phyloP scores from a whole-genome alignment of 2,888 invertebrate genomes.

The Phrixothrix hirtus region DNA sequence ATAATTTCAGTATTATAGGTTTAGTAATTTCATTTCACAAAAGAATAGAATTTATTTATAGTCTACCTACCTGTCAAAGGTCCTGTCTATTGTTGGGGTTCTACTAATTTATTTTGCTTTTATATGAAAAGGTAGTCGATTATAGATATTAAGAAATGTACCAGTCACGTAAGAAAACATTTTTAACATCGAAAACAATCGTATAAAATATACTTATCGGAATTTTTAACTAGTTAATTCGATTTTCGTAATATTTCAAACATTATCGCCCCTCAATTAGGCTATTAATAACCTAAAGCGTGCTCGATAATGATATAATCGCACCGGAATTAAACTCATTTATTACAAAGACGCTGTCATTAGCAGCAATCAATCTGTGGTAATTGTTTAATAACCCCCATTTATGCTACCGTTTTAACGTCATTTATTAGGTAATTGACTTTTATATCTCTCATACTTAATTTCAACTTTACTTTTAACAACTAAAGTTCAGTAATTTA shows the following conservation, averaged over 20 bases:
- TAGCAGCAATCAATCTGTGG: constrained; percentile 36
- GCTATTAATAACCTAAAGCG: constrained; percentile 25
- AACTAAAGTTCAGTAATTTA: not conserved
- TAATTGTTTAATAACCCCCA: constrained; percentile 38
- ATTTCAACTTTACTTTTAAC: constrained; percentile 12
- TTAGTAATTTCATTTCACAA: constrained; percentile 13
- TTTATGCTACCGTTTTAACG: constrained; percentile 32
- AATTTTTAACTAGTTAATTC: constrained; percentile 20
- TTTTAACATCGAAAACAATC: constrained; percentile 2
- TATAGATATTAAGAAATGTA: constrained; percentile 16
- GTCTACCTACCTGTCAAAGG: constrained; percentile 12
- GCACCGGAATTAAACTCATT: constrained; percentile 34
- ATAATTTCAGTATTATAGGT: constrained; percentile 6
- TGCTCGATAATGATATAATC: constrained; percentile 37
- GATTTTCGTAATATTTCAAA: constrained; percentile 18
- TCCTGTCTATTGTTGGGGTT: constrained; percentile 5
- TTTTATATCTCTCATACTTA: constrained; percentile 7
- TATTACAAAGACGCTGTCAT: constrained; percentile 37
- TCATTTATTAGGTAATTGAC: constrained; percentile 32
- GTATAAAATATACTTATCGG: constrained; percentile 4
- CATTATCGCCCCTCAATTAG: constrained; percentile 25
- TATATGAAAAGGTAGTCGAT: constrained; percentile 9
- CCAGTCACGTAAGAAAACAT: not conserved
- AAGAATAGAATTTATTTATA: constrained; percentile 17
- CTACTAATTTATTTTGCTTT: constrained; percentile 10